Evolutionary conservation across 2,113 vertebrate genomes (phyloP).

Genomic region (Malurus cyaneus): DNA sequence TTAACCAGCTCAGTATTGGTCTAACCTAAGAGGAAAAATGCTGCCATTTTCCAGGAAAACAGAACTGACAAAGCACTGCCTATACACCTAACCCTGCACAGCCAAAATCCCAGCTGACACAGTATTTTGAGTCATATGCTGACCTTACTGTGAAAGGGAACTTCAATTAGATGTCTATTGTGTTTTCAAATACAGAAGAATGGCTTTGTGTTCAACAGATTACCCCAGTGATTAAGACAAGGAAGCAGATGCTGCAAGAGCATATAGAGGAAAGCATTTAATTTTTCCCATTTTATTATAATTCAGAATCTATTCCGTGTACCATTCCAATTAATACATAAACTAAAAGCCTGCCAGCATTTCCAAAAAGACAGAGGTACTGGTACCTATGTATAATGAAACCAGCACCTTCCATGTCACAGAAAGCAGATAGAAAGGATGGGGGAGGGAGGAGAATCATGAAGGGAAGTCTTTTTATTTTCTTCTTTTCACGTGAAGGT

Average conservation of each 20-base stretch:
- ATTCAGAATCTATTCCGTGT: not conserved
- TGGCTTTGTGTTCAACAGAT: constrained; percentile 26
- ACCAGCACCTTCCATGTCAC: constrained; percentile 19
- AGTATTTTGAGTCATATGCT: constrained; percentile 14
- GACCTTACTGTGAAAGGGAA: constrained; percentile 5
- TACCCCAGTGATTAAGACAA: constrained; percentile 21
- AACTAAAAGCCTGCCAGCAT: not conserved
- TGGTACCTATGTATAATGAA: constrained; percentile 5
- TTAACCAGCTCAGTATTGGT: not conserved
- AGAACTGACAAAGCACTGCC: not conserved
- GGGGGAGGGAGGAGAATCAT: constrained; percentile 29
- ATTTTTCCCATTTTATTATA: not conserved
- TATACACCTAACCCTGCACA: not conserved
- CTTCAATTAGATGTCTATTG: constrained; percentile 15
- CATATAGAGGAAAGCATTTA: not conserved
- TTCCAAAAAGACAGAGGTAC: not conserved
- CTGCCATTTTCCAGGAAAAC: not conserved
- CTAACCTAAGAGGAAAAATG: not conserved
- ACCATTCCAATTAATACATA: not conserved
- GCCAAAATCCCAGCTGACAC: not conserved
- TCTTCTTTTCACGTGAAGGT: constrained; percentile 43
- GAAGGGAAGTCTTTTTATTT: constrained; percentile 53
- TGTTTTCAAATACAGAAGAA: constrained; percentile 48
- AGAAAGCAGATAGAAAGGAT: constrained; percentile 44
- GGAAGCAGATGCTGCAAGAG: constrained; percentile 35